Evolutionary conservation across 1,140 invertebrate species (phyloP).

Genomic region (Zaprionus inermis): DNA sequence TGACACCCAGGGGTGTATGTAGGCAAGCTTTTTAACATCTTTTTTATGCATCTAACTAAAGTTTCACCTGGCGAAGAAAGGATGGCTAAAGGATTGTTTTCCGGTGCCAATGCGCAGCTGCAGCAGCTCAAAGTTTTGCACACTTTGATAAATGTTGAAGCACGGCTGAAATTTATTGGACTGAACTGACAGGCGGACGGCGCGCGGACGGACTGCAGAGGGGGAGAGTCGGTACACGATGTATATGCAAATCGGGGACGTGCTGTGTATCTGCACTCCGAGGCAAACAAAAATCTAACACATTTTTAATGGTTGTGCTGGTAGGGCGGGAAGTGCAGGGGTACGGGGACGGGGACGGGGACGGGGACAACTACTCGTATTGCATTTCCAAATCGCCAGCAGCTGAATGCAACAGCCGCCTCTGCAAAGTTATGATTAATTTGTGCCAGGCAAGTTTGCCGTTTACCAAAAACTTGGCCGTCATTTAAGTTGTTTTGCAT

Average conservation of each 20-base stretch:
- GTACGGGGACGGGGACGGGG: neutral
- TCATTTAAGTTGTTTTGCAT: slow-evolving; percentile 46
- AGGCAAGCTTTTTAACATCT: slow-evolving; percentile 44
- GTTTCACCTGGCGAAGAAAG: slow-evolving; percentile 22
- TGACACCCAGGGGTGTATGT: neutral
- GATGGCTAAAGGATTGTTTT: slow-evolving; percentile 12
- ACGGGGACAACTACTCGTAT: slow-evolving; percentile 15
- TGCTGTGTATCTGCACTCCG: slow-evolving; percentile 13
- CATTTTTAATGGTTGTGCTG: slow-evolving; percentile 64
- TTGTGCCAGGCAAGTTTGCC: slow-evolving; percentile 71
- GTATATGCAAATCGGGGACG: slow-evolving; percentile 7
- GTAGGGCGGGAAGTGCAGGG: neutral
- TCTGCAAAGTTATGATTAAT: slow-evolving; percentile 78
- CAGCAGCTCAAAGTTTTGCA: slow-evolving; percentile 56
- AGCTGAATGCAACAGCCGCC: slow-evolving; percentile 44
- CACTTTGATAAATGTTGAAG: slow-evolving; percentile 68
- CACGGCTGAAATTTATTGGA: slow-evolving; percentile 70
- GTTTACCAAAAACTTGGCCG: slow-evolving; percentile 65
- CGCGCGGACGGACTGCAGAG: neutral
- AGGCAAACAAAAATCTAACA: slow-evolving; percentile 49
- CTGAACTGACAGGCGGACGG: slow-evolving; percentile 10
- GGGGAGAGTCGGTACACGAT: neutral
- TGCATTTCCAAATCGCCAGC: slow-evolving; percentile 33
- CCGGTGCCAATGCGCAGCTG: slow-evolving; percentile 61
- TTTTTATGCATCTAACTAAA: slow-evolving; percentile 17